Percentiles rank a stretch among this genome's conserved stretches.
These are phyloP conservation scores for Xenus cinereus DNA, from an alignment of 2,113 vertebrate species.

Conservation along the genomic window DNA sequence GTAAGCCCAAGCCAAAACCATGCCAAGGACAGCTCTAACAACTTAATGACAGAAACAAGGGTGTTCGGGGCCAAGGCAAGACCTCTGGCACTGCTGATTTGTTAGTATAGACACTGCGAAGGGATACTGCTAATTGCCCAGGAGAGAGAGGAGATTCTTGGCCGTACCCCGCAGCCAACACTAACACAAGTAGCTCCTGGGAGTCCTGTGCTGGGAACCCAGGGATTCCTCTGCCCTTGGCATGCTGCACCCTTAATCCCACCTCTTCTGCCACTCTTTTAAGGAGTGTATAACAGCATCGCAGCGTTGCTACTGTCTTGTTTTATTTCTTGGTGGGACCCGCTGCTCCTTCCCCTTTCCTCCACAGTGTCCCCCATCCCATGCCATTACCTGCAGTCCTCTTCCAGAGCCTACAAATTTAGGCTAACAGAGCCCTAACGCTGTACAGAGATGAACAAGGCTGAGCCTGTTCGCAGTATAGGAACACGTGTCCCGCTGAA, in stretches of 20 bases:
- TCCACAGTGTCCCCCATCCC: background rate
- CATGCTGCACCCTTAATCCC: background rate
- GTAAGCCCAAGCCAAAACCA: background rate
- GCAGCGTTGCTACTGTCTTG: background rate
- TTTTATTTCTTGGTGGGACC: background rate
- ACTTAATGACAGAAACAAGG: background rate
- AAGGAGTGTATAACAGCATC: background rate
- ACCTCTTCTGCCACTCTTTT: background rate
- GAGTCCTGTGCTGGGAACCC: background rate
- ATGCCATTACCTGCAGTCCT: background rate
- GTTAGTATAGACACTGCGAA: background rate
- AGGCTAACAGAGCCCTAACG: background rate
- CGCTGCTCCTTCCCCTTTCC: background rate
- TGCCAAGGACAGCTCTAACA: background rate
- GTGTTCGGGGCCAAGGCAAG: background rate
- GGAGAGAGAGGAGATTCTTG: background rate
- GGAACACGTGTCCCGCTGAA: background rate
- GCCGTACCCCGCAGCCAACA: background rate
- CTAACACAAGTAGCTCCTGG: background rate
- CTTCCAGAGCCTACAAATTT: background rate
- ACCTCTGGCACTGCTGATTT: background rate
- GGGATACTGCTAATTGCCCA: background rate
- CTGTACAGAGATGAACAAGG: background rate
- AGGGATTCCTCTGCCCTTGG: background rate
- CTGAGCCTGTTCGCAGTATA: background rate